Evolutionary conservation across 1,140 invertebrate genomes (phyloP).

Genomic region (Euglossa dilemma): DNA sequence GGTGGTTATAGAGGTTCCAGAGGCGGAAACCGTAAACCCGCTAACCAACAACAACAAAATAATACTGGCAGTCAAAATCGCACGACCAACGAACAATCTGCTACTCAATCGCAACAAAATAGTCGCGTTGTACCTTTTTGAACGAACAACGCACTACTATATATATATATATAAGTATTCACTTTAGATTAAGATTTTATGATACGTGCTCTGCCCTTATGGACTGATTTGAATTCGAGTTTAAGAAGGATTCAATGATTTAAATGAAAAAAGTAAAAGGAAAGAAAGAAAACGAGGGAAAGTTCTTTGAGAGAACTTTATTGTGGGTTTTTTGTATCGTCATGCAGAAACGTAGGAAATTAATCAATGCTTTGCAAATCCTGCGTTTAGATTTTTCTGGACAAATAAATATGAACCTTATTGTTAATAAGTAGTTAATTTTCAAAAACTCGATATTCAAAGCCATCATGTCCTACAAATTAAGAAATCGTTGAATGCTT

Average conservation of each 20-base stretch:
- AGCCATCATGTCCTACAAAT: conserved; percentile 49
- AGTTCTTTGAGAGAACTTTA: conserved; percentile 50
- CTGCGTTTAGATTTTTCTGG: conserved; percentile 60
- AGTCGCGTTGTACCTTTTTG: conserved; percentile 66
- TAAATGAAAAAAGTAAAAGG: conserved; percentile 37
- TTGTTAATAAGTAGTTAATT: conserved; percentile 65
- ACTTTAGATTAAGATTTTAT: conserved; percentile 75
- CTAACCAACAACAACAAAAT: conserved; percentile 63
- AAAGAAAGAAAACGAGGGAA: conserved; percentile 11
- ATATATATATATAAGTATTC: conserved; percentile 74
- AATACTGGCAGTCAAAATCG: conserved; percentile 69
- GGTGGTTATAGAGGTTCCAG: conserved; percentile 78
- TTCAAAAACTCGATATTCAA: conserved; percentile 51
- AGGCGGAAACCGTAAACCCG: conserved; percentile 70
- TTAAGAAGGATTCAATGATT: conserved; percentile 48
- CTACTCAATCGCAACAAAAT: conserved; percentile 70
- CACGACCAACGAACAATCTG: conserved; percentile 67
- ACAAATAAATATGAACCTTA: conserved; percentile 57
- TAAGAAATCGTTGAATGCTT: conserved; percentile 61
- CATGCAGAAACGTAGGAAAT: conserved; percentile 22
- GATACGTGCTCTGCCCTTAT: conserved; percentile 68
- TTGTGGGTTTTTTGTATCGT: conserved; percentile 43
- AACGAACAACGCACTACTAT: conserved; percentile 65
- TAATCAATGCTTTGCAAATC: conserved; percentile 46
- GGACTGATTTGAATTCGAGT: conserved; percentile 66